A percentile compares a stretch with the other conserved stretches of the same genome.
phyloP scores from a whole-genome alignment of 2,797 vertebrate species.

The Pangasius djambal region DNA sequence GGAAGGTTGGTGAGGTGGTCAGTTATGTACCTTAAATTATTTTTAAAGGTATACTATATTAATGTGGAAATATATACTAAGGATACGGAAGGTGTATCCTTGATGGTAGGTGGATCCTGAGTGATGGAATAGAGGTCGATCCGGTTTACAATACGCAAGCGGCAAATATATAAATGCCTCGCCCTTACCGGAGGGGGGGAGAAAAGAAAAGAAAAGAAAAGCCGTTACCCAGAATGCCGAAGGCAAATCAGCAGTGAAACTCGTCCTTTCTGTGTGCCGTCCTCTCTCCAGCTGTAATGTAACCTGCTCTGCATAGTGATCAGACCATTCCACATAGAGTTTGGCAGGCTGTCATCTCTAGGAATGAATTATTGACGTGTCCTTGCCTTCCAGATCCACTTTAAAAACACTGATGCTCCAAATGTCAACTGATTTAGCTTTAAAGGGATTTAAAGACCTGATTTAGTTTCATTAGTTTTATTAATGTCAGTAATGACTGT shows the following conservation, averaged over 20 bases:
- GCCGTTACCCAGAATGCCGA: background rate
- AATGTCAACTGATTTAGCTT: background rate
- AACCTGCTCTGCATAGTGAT: constrained; percentile 24
- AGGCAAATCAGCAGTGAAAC: background rate
- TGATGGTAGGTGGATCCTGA: background rate
- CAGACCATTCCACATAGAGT: constrained; percentile 23
- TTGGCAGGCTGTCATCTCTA: constrained; percentile 52
- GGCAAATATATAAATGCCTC: constrained; percentile 7
- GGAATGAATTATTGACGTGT: constrained; percentile 59
- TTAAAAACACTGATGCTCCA: constrained; percentile 49
- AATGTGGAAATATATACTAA: background rate
- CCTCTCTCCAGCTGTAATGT: constrained; percentile 19
- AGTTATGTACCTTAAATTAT: background rate
- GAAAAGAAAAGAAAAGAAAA: background rate
- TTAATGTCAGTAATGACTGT: background rate
- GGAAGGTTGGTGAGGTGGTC: background rate
- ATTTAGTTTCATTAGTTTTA: background rate
- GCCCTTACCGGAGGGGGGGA: too few relatives aligned
- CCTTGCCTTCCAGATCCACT: constrained; percentile 62
- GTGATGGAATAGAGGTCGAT: background rate
- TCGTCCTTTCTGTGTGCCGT: background rate
- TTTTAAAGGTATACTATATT: background rate
- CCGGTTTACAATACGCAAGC: background rate
- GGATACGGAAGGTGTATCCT: background rate
- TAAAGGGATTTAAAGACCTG: background rate